phyloP scores from a whole-genome alignment of 2,797 vertebrate species.

The Myripristis jacobus region DNA sequence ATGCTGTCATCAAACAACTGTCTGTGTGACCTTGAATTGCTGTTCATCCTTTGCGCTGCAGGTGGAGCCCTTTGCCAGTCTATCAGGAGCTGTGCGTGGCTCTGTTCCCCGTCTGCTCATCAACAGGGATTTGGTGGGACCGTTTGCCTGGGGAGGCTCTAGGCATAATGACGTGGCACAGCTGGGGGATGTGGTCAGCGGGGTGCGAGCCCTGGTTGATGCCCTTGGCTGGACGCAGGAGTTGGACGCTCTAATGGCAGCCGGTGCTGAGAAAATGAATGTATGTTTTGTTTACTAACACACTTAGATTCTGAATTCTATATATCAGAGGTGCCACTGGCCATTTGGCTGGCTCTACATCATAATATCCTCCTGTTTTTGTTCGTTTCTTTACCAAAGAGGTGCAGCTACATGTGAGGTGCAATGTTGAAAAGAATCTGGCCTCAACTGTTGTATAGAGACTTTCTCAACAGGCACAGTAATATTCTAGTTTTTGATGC shows the following conservation, averaged over 20 bases:
- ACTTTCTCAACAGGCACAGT: too few relatives aligned
- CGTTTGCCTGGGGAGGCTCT: conserved; percentile 79
- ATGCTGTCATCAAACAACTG: too few relatives aligned
- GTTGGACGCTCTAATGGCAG: conserved; percentile 80
- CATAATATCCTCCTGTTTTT: too few relatives aligned
- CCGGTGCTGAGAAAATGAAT: conserved; percentile 60
- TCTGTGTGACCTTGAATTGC: conserved; percentile 1
- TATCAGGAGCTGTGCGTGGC: conserved; percentile 83
- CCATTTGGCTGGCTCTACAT: too few relatives aligned
- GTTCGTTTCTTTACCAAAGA: neutral
- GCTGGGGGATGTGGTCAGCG: conserved; percentile 88
- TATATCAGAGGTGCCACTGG: too few relatives aligned
- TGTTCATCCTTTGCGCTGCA: conserved; percentile 61
- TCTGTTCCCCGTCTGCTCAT: conserved; percentile 91
- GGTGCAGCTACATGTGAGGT: neutral
- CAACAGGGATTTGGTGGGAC: conserved; percentile 91
- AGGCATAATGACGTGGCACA: conserved; percentile 84
- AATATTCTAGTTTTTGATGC: neutral
- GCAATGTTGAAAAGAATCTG: neutral
- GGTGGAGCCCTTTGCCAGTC: conserved; percentile 97
- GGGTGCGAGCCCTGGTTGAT: conserved; percentile 85
- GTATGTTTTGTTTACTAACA: neutral
- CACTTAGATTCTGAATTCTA: too few relatives aligned
- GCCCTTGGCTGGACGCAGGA: conserved; percentile 89
- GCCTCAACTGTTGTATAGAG: too few relatives aligned